phyloP scores from a whole-genome alignment of 1,140 invertebrate genomes.

The Melitaea cinxia region DNA sequence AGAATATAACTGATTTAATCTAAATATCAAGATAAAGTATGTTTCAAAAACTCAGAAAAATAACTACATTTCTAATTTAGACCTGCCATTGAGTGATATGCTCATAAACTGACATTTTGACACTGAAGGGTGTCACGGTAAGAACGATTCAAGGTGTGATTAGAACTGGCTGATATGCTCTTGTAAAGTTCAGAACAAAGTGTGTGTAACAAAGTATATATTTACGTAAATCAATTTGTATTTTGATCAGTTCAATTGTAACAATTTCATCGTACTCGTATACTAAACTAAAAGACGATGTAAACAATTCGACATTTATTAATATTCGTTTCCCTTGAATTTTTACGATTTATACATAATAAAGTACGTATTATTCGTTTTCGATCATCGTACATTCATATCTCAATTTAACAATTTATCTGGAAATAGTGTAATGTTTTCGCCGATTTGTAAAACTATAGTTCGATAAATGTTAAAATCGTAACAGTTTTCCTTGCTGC shows the following conservation, averaged over 20 bases:
- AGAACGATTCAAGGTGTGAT: too few relatives aligned
- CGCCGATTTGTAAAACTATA: background rate
- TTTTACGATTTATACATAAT: background rate
- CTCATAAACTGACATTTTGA: too few relatives aligned
- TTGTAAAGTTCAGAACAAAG: too few relatives aligned
- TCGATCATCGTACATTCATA: background rate
- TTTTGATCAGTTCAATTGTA: background rate
- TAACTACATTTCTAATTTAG: too few relatives aligned
- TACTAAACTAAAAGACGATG: background rate
- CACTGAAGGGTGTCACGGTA: too few relatives aligned
- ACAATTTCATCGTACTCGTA: too few relatives aligned
- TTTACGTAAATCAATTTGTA: background rate
- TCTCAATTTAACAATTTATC: background rate
- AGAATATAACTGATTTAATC: too few relatives aligned
- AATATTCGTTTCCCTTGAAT: constrained; percentile 1
- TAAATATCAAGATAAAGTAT: too few relatives aligned
- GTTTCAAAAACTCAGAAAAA: too few relatives aligned
- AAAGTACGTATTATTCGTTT: background rate
- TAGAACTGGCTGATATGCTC: too few relatives aligned
- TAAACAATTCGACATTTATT: background rate
- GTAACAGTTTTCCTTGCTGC: background rate
- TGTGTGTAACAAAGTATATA: too few relatives aligned
- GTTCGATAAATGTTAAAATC: background rate
- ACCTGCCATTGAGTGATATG: too few relatives aligned
- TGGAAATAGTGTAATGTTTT: background rate